Conservation (phyloP, 2,888 invertebrate genomes). For the Aricia artaxerxes region DNA sequence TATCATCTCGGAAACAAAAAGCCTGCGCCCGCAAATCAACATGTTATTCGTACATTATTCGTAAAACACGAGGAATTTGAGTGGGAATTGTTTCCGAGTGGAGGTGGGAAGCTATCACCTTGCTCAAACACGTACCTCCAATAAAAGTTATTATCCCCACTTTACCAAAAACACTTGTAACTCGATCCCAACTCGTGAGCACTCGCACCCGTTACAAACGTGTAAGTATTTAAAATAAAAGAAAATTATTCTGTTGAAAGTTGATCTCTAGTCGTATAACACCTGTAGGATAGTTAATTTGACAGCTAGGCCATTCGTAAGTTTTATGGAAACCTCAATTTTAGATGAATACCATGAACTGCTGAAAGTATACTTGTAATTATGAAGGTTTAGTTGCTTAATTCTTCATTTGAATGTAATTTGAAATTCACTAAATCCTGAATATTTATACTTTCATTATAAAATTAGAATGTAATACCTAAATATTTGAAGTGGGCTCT, state of each 20-base stretch:
- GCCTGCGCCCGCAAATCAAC: neutral
- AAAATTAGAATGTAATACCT: too few species aligned
- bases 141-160: constrained; percentile 31
- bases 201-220: constrained; percentile 6
- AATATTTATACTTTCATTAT: too few species aligned
- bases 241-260: neutral
- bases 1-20: neutral
- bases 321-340: neutral
- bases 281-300: too few species aligned
- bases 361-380: too few species aligned
- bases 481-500: too few species aligned
- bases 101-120: constrained; percentile 19
- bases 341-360: neutral
- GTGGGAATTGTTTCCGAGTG: neutral
- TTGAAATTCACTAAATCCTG: too few species aligned
- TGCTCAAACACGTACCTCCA: constrained; percentile 24
- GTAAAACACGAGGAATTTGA: constrained; percentile 15
- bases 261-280: too few species aligned
- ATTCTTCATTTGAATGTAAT: too few species aligned
- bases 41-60: constrained; percentile 12
- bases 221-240: constrained; percentile 15
- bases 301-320: neutral
- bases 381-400: too few species aligned
- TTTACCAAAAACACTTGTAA: constrained; percentile 30
- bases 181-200: constrained; percentile 27